Percentiles rank a stretch among this genome's conserved stretches.
These are phyloP conservation scores for Ptyas mucosa DNA, from an alignment of 2,113 vertebrate genomes.

Conservation along the genomic window DNA sequence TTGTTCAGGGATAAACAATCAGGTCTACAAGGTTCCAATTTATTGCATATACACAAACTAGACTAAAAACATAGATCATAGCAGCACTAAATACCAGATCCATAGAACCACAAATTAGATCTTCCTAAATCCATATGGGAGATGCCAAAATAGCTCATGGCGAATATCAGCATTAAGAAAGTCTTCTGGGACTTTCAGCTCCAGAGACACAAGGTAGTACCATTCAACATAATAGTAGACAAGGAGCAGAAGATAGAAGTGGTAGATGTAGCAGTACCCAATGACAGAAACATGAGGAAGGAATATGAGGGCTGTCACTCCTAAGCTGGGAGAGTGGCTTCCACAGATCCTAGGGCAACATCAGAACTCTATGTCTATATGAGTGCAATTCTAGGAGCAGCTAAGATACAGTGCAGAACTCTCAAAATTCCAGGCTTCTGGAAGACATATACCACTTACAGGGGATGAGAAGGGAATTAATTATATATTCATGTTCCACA, in stretches of 20 bases:
- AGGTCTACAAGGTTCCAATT: neutral
- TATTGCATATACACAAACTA: neutral
- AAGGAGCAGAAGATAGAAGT: neutral
- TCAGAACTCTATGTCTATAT: neutral
- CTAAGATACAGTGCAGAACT: neutral
- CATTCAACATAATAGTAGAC: neutral
- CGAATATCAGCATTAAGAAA: neutral
- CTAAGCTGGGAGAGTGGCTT: neutral
- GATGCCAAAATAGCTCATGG: neutral
- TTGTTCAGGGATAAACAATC: neutral
- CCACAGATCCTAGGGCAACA: neutral
- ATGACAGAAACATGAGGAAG: neutral
- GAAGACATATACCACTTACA: neutral
- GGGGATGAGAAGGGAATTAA: neutral
- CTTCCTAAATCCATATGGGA: neutral
- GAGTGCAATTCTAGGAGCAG: neutral
- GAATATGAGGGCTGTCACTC: neutral
- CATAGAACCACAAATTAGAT: neutral
- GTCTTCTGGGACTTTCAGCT: neutral
- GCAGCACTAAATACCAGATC: neutral
- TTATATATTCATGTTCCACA: neutral
- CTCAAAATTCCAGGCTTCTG: neutral
- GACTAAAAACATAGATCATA: neutral
- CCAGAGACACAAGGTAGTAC: neutral
- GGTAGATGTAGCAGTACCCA: neutral